Evolutionary conservation across 2,888 invertebrate species (phyloP).

Genomic region (Drosophila yooni): DNA sequence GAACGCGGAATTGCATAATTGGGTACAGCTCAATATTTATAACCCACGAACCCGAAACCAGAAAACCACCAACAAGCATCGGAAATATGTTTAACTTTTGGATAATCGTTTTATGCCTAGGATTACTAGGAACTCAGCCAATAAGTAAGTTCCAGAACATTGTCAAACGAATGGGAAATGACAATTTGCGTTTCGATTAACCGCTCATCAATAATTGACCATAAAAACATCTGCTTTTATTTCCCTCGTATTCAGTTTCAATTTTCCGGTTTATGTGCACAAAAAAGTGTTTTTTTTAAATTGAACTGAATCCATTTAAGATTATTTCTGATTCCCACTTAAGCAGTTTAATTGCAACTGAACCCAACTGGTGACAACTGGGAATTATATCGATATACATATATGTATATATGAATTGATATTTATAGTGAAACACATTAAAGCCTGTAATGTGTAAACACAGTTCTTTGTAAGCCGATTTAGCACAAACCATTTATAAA

Average conservation of each 20-base stretch:
- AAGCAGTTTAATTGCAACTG: background rate
- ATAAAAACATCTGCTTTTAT: background rate
- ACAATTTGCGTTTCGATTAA: background rate
- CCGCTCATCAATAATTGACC: background rate
- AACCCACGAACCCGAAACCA: constrained; percentile 8
- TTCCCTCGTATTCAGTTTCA: background rate
- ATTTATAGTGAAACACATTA: background rate
- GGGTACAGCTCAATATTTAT: constrained; percentile 7
- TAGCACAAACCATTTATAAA: background rate
- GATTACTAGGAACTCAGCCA: constrained; percentile 82
- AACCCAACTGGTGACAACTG: background rate
- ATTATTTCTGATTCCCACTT: background rate
- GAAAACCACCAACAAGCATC: constrained; percentile 30
- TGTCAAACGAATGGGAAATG: background rate
- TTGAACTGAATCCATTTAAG: background rate
- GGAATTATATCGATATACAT: background rate
- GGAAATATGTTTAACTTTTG: constrained; percentile 83
- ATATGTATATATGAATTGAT: background rate
- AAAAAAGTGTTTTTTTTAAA: no score
- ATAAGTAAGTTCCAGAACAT: constrained; percentile 79
- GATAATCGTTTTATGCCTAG: constrained; percentile 84
- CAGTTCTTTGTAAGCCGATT: background rate
- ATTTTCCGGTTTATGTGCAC: no score
- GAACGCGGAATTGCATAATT: constrained; percentile 26
- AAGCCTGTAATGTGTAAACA: background rate